Percentiles rank a stretch among this genome's conserved stretches.
These are phyloP conservation scores for Caenorhabditis angaria DNA, from an alignment of 2,888 invertebrate genomes.

Conservation along the genomic window DNA sequence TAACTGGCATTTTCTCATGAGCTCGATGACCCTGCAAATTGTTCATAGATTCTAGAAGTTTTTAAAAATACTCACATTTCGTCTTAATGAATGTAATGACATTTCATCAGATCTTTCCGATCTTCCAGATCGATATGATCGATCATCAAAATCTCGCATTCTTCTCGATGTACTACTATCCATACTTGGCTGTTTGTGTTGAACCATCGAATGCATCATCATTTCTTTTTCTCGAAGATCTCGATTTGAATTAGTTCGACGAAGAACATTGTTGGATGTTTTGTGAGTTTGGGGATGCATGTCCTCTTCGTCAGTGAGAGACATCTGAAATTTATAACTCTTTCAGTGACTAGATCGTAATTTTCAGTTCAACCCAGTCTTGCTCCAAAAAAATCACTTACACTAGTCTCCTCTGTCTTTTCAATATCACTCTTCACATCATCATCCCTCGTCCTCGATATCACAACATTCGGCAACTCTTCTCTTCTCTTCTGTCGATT, in stretches of 20 bases:
- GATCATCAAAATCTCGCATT: conserved; percentile 55
- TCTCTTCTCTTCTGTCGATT: conserved; percentile 22
- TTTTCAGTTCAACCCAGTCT: no score
- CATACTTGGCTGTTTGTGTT: conserved; percentile 59
- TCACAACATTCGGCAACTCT: no score
- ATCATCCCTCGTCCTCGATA: conserved; percentile 52
- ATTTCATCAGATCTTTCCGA: conserved; percentile 68
- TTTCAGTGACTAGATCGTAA: no score
- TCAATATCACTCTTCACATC: conserved; percentile 62
- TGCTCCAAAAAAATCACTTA: no score
- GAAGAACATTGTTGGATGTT: conserved; percentile 11
- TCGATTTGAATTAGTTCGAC: conserved; percentile 12
- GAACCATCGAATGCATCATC: conserved; percentile 44
- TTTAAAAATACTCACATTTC: conserved; percentile 27
- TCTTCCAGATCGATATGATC: conserved; percentile 66
- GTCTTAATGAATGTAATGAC: conserved; percentile 65
- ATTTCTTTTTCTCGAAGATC: conserved; percentile 40
- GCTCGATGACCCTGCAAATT: conserved; percentile 35
- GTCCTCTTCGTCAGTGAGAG: conserved; percentile 64
- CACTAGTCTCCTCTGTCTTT: conserved; percentile 62
- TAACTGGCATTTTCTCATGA: conserved; percentile 77
- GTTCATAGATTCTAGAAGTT: neutral
- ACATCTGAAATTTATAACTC: conserved; percentile 46
- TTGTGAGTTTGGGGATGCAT: conserved; percentile 28
- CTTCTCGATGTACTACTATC: conserved; percentile 55